Conservation (phyloP, 2,888 invertebrate genomes). For the Osmoderma eremita region DNA sequence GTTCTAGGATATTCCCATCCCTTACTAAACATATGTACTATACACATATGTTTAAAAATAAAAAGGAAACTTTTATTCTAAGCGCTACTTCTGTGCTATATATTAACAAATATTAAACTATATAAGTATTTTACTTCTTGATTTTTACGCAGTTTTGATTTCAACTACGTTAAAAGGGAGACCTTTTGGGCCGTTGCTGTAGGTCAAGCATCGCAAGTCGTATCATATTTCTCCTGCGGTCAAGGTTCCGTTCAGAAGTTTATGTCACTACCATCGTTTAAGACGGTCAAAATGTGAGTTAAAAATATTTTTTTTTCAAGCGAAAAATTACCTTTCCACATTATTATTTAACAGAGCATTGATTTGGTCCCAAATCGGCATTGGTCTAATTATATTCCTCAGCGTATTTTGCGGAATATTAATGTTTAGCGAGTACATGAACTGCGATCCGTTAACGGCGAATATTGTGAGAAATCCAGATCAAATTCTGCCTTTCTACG, state of each 20-base stretch:
- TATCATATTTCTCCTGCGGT: slow-evolving; percentile 67
- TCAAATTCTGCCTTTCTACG: slow-evolving; percentile 73
- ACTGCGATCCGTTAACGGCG: slow-evolving; percentile 73
- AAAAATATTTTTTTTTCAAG: slow-evolving; percentile 12
- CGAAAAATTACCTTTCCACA: slow-evolving; percentile 13
- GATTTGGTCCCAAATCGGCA: slow-evolving; percentile 59
- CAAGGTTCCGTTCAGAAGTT: slow-evolving; percentile 71
- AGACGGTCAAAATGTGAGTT: slow-evolving; percentile 65
- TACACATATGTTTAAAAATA: too few relatives aligned
- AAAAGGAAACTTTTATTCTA: too few relatives aligned
- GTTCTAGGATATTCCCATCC: too few relatives aligned
- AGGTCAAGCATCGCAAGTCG: slow-evolving; percentile 66
- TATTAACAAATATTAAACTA: too few relatives aligned
- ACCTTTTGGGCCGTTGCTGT: slow-evolving; percentile 71
- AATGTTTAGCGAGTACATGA: slow-evolving; percentile 72
- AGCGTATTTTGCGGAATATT: slow-evolving; percentile 71
- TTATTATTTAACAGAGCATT: slow-evolving; percentile 15
- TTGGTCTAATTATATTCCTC: slow-evolving; percentile 68
- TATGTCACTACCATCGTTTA: slow-evolving; percentile 68
- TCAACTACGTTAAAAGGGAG: slow-evolving; percentile 69
- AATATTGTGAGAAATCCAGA: slow-evolving; percentile 68
- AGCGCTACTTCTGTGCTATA: too few relatives aligned
- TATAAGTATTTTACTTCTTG: too few relatives aligned
- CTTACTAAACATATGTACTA: too few relatives aligned
- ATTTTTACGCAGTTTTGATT: slow-evolving; percentile 73